Conservation (phyloP, 1,140 invertebrate species). For the Cataglyphis hispanica region DNA sequence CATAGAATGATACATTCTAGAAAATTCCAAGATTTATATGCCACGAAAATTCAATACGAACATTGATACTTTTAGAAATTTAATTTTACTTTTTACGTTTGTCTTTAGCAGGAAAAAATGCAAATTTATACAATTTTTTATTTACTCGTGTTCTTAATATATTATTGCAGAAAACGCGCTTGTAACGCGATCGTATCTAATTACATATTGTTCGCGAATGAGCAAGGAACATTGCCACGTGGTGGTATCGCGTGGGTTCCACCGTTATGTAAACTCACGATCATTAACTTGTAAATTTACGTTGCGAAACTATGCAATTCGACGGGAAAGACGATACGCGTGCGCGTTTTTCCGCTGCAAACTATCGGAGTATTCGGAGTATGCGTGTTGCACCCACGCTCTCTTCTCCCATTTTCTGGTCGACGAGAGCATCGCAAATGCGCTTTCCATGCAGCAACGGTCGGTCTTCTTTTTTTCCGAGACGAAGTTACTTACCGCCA, state of each 20-base stretch:
- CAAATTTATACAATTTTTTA: not conserved
- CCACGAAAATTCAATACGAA: not conserved
- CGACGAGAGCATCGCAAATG: not conserved
- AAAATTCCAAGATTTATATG: not conserved
- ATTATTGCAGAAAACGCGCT: not conserved
- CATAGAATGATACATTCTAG: not conserved
- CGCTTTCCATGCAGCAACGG: not conserved
- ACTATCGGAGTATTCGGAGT: constrained; percentile 15
- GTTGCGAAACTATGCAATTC: constrained; percentile 23
- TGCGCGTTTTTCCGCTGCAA: constrained; percentile 16
- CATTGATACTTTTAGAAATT: not conserved
- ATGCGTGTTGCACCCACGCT: constrained; percentile 22
- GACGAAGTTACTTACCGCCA: constrained; percentile 20
- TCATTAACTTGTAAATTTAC: constrained; percentile 42
- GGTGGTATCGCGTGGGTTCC: constrained; percentile 27
- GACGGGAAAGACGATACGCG: not conserved
- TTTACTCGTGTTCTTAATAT: not conserved
- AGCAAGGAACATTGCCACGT: not conserved
- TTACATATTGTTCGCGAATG: constrained; percentile 2
- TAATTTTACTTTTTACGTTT: not conserved
- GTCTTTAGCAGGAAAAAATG: not conserved
- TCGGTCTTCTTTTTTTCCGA: not conserved
- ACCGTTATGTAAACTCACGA: constrained; percentile 14
- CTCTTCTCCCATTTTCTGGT: constrained; percentile 26
- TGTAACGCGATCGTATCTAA: constrained; percentile 21